These are phyloP conservation scores for Drosophila macrospina DNA, from an alignment of 2,888 invertebrate genomes.

Conservation along the genomic window DNA sequence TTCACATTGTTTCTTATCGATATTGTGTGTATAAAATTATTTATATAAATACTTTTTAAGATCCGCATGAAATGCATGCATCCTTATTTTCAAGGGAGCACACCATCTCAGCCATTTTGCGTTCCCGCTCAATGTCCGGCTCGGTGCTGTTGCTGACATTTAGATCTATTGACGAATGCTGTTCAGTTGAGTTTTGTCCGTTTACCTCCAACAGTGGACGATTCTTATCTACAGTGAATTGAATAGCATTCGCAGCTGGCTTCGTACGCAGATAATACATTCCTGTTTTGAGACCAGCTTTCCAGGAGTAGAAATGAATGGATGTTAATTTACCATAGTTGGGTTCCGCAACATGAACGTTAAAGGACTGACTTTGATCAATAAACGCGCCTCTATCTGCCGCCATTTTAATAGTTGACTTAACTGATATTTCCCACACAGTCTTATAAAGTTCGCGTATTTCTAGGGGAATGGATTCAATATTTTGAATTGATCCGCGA, in stretches of 20 bases:
- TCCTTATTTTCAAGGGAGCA: slow-evolving; percentile 96
- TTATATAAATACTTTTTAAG: slow-evolving; percentile 85
- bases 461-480: slow-evolving; percentile 93
- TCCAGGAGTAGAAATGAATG: slow-evolving; percentile 99
- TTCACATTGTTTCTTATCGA: slow-evolving; percentile 1
- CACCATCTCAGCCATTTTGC: slow-evolving; percentile 91
- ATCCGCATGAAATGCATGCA: slow-evolving; percentile 94
- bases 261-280: slow-evolving; percentile 99
- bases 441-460: slow-evolving; percentile 96
- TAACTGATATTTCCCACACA: slow-evolving; percentile 98
- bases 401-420: slow-evolving; percentile 97
- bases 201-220: slow-evolving; percentile 85
- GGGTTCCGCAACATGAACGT: slow-evolving; percentile 98
- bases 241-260: slow-evolving; percentile 97
- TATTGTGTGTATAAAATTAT: slow-evolving; percentile 4
- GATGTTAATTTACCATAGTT: slow-evolving; percentile 97
- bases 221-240: slow-evolving; percentile 98
- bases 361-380: slow-evolving; percentile 99
- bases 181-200: slow-evolving; percentile 34
- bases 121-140: slow-evolving; percentile 75
- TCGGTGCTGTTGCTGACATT: background rate
- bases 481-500: slow-evolving; percentile 96
- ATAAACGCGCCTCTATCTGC: slow-evolving; percentile 99
- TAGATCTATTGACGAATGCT: slow-evolving; percentile 24
- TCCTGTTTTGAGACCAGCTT: slow-evolving; percentile 98